These are phyloP conservation scores for Pachyrhynchus sulphureomaculatus DNA, from an alignment of 1,140 invertebrate genomes.

Conservation along the genomic window DNA sequence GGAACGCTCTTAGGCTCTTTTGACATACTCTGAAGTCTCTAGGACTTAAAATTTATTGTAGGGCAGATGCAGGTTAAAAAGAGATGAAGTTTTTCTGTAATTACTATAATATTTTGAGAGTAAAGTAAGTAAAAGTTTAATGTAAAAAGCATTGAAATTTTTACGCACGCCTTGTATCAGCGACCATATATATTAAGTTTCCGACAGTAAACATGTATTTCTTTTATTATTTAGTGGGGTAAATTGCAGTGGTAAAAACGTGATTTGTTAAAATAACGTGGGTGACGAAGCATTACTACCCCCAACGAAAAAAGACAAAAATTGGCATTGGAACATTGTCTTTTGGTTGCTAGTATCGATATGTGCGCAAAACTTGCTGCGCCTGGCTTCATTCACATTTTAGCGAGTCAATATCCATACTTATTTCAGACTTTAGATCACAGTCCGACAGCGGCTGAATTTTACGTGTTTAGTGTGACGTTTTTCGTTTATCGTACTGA, in stretches of 20 bases:
- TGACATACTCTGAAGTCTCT: too few relatives aligned
- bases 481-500: slow-evolving; percentile 15
- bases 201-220: too few relatives aligned
- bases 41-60: too few relatives aligned
- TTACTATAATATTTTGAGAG: too few relatives aligned
- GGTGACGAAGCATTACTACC: slow-evolving; percentile 26
- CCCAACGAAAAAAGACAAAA: slow-evolving; percentile 26
- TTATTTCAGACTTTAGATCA: slow-evolving; percentile 25
- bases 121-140: too few relatives aligned
- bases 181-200: too few relatives aligned
- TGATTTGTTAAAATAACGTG: slow-evolving; percentile 14
- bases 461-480: slow-evolving; percentile 23
- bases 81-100: too few relatives aligned
- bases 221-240: too few relatives aligned
- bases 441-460: slow-evolving; percentile 12
- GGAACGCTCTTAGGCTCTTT: too few relatives aligned
- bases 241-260: not conserved
- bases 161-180: too few relatives aligned
- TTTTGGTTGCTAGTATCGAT: slow-evolving; percentile 34
- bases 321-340: slow-evolving; percentile 33
- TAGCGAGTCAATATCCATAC: slow-evolving; percentile 31
- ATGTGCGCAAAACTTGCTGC: slow-evolving; percentile 27
- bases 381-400: slow-evolving; percentile 30
- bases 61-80: too few relatives aligned
- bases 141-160: too few relatives aligned